Conservation (phyloP, 2,888 invertebrate genomes). For the Euplagia quadripunctaria region DNA sequence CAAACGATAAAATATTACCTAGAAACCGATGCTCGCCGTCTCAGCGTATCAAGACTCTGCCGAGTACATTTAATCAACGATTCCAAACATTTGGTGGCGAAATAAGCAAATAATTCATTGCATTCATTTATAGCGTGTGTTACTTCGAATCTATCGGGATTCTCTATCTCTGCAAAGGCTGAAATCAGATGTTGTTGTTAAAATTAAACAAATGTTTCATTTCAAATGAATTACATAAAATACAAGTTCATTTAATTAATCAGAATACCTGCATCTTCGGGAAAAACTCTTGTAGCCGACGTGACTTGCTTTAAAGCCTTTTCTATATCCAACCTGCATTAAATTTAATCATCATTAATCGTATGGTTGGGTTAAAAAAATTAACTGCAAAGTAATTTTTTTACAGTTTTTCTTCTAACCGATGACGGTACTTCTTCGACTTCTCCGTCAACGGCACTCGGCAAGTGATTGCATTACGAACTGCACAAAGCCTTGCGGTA, state of each 20-base stretch:
- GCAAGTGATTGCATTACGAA: no score
- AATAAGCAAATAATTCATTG: conserved; percentile 93
- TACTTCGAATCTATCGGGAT: conserved; percentile 87
- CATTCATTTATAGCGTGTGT: conserved; percentile 90
- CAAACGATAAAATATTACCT: conserved; percentile 60
- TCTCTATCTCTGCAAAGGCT: conserved; percentile 90
- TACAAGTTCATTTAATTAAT: not conserved
- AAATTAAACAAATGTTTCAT: not conserved
- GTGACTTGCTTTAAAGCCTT: conserved; percentile 88
- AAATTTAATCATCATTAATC: not conserved
- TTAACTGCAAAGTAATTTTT: not conserved
- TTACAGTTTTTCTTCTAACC: no score
- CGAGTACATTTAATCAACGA: conserved; percentile 92
- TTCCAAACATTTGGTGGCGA: conserved; percentile 92
- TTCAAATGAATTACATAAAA: no score
- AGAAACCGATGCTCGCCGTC: conserved; percentile 87
- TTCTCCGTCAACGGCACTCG: no score
- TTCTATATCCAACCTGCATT: conserved; percentile 85
- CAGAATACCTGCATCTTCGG: conserved; percentile 87
- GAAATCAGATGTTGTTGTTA: conserved; percentile 30
- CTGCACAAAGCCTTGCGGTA: no score
- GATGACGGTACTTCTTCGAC: no score
- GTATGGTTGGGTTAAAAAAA: not conserved
- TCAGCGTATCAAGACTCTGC: conserved; percentile 90
- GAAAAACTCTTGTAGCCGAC: conserved; percentile 86